These are phyloP conservation scores for Neolamprologus sp. DNA, from an alignment of 2,113 vertebrate genomes.

Conservation along the genomic window DNA sequence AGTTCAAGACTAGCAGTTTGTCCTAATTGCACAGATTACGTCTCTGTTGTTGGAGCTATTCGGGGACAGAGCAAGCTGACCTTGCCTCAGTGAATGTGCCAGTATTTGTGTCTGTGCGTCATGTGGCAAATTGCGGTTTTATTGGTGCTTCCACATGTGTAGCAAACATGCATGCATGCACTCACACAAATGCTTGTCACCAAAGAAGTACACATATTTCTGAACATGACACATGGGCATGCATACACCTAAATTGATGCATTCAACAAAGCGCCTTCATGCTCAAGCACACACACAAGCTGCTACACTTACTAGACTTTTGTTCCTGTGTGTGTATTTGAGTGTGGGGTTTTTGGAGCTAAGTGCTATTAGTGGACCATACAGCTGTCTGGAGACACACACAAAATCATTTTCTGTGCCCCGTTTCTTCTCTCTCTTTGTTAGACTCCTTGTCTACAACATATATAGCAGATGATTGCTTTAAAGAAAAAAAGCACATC, in stretches of 20 bases:
- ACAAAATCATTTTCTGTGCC: not conserved
- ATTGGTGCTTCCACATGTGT: not conserved
- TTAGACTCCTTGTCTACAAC: not conserved
- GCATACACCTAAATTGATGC: not conserved
- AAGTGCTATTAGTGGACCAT: not conserved
- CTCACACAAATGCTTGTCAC: not conserved
- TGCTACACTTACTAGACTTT: not conserved
- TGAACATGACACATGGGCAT: not conserved
- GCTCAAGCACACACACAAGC: not conserved
- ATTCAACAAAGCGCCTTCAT: not conserved
- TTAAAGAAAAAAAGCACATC: not conserved
- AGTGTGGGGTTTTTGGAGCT: not conserved
- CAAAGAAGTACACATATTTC: not conserved
- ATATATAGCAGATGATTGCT: not conserved
- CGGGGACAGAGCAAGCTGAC: not conserved
- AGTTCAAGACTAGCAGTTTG: not conserved
- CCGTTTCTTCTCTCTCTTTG: not conserved
- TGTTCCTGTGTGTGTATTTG: not conserved
- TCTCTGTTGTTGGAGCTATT: not conserved
- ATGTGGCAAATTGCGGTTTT: not conserved
- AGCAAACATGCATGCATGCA: not conserved
- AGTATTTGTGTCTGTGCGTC: not conserved
- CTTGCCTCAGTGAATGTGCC: conserved; percentile 1
- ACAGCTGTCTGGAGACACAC: conserved; percentile 6
- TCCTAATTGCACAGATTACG: not conserved